phyloP scores from a whole-genome alignment of 2,888 invertebrate genomes.

The Epirrita christyi region DNA sequence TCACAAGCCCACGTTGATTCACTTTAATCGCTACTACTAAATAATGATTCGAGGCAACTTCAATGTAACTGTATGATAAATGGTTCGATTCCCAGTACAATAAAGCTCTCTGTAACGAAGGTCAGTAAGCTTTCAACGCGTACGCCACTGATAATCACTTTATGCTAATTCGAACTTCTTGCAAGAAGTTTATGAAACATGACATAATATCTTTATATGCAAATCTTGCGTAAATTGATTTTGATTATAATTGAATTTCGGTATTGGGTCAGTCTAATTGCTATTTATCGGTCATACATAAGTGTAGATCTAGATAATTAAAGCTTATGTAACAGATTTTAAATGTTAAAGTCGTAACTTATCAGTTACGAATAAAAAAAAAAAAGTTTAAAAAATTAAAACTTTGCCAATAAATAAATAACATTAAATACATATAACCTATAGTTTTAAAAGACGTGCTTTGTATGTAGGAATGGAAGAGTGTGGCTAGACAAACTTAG shows the following conservation, averaged over 20 bases:
- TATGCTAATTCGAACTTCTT: conserved; percentile 16
- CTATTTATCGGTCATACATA: neutral
- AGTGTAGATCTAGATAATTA: neutral
- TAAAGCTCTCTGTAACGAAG: conserved; percentile 23
- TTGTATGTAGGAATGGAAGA: no score
- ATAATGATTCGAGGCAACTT: conserved; percentile 53
- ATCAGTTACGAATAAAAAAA: no score
- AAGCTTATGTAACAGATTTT: neutral
- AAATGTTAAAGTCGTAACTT: neutral
- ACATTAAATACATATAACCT: no score
- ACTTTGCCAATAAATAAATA: no score
- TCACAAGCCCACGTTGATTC: conserved; percentile 56
- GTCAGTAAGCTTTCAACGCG: conserved; percentile 18
- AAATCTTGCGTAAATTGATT: conserved; percentile 1
- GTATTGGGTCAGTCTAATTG: conserved; percentile 1
- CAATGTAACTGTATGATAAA: conserved; percentile 51
- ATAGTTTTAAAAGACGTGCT: neutral
- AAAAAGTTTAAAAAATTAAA: no score
- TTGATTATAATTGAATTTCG: conserved; percentile 3
- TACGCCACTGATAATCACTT: conserved; percentile 21
- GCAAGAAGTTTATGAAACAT: conserved; percentile 9
- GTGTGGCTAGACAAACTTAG: no score
- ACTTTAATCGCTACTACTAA: conserved; percentile 54
- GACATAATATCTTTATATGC: conserved; percentile 1
- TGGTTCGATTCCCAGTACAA: conserved; percentile 37